Base-by-base conservation (phyloP, 1,140 invertebrate genomes). In the Coptotermes formosanus region DNA sequence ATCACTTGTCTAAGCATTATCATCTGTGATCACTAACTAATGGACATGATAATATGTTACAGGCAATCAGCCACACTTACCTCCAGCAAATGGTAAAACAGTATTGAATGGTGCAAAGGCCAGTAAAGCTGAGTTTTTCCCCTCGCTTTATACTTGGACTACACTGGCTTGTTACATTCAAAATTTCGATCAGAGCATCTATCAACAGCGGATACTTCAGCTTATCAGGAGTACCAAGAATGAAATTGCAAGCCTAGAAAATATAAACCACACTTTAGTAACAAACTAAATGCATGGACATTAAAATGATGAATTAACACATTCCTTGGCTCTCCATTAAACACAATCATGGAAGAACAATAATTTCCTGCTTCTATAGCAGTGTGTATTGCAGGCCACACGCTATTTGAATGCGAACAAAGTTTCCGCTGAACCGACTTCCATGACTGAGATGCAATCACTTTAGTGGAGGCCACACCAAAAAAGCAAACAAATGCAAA, bases 31-130 rank as follows among this genome's bases (percentile, higher is more conserved):
- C 38, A 38, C 38, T 23, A 75, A 75, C 69, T 25, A 75, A 75
- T 75, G 30, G 30, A 25, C 23, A 25, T 23, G 69, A 23, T 25
- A 75, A 83, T 32, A 55, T 48, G 3, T 48, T 48, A 12, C 1
- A 48, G 45, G 11, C 45, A 48, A 0, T 0, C 45, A 30, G 45
- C 89, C 88, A 25, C 19, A 86, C 75, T 88, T 90, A 95, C 94
- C 96, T 94, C 96, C 97, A 98, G 88, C 94, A 94, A 82, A 97
- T 94, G 82, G 94, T 95, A 89, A 98, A 98, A 89, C 97, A 98
- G 91, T 98, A 99, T 88, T 99, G 96, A 86, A 97, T 95, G 9
- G 96, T 95, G 88, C 96, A 96, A 0, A 97, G 90, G 55, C 95
- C 95, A 52, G 94, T 94, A 85, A 94, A 93, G 48, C 93, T 93